Percentiles rank a stretch among this genome's conserved stretches.
phyloP scores from a whole-genome alignment of 2,888 invertebrate species.

The Heteropelma amictum region DNA sequence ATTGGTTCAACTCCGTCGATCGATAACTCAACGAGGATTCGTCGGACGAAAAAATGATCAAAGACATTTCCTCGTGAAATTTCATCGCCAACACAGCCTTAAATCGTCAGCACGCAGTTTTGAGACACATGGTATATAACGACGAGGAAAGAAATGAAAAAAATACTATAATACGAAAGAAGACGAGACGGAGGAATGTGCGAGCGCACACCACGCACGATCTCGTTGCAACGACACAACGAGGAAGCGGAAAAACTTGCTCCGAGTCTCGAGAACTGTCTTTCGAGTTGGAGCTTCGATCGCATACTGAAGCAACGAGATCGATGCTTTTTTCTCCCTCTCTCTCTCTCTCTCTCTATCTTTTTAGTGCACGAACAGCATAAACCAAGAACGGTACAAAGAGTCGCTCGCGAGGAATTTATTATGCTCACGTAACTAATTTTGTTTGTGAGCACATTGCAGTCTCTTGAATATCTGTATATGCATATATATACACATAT shows the following conservation, averaged over 20 bases:
- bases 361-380: not conserved
- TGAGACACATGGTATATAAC: slow-evolving; percentile 42
- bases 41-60: too few species aligned
- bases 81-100: too few species aligned
- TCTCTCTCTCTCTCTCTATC: not conserved
- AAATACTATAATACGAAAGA: slow-evolving; percentile 1
- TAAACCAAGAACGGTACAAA: slow-evolving; percentile 13
- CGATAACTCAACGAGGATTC: too few species aligned
- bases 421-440: slow-evolving; percentile 52
- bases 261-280: slow-evolving; percentile 3
- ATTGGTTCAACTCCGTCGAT: too few species aligned
- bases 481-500: not conserved
- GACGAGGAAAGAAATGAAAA: slow-evolving; percentile 10
- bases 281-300: slow-evolving; percentile 20
- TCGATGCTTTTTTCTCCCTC: not conserved
- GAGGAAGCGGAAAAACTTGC: slow-evolving; percentile 47
- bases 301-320: slow-evolving; percentile 32
- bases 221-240: slow-evolving; percentile 42
- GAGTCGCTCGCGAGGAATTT: slow-evolving; percentile 44
- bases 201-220: slow-evolving; percentile 22
- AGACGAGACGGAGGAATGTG: slow-evolving; percentile 14
- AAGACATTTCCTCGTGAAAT: too few species aligned
- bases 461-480: not conserved
- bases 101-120: too few species aligned
- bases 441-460: slow-evolving; percentile 22